These are phyloP conservation scores for Proisotoma minuta DNA, from an alignment of 2,888 invertebrate genomes.

Conservation along the genomic window DNA sequence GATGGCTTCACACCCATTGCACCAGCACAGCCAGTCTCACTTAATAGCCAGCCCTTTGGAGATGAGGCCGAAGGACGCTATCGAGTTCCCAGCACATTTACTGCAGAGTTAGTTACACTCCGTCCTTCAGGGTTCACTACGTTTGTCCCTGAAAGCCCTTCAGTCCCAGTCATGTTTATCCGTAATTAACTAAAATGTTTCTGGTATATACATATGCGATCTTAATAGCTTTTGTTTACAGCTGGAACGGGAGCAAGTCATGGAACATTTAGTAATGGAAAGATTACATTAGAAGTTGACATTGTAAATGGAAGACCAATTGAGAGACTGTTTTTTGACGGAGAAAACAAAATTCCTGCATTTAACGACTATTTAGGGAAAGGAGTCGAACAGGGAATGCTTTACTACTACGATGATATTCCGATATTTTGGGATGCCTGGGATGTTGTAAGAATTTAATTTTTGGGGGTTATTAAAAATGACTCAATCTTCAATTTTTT, in stretches of 20 bases:
- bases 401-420: conserved; percentile 33
- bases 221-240: neutral
- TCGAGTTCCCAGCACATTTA: conserved; percentile 31
- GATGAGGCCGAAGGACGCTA: conserved; percentile 27
- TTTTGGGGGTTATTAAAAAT: too few relatives aligned
- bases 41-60: conserved; percentile 23
- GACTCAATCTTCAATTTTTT: too few relatives aligned
- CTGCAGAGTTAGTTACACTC: conserved; percentile 33
- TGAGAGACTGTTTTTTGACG: conserved; percentile 9
- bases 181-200: neutral
- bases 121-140: conserved; percentile 26
- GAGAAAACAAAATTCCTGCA: conserved; percentile 2
- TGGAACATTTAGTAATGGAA: conserved; percentile 1
- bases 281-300: neutral
- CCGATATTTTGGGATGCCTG: conserved; percentile 39
- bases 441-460: too few relatives aligned
- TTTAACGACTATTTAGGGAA: conserved; percentile 28
- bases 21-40: conserved; percentile 22
- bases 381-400: conserved; percentile 31
- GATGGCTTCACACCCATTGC: conserved; percentile 15
- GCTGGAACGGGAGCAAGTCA: neutral
- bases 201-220: neutral
- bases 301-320: neutral
- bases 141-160: conserved; percentile 21
- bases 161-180: conserved; percentile 19